Percentiles rank a stretch among this genome's conserved stretches.
Evolutionary conservation across 53 echinoderm and acorn worm species (phyloP).

Genomic region (Arbacia lixula): DNA sequence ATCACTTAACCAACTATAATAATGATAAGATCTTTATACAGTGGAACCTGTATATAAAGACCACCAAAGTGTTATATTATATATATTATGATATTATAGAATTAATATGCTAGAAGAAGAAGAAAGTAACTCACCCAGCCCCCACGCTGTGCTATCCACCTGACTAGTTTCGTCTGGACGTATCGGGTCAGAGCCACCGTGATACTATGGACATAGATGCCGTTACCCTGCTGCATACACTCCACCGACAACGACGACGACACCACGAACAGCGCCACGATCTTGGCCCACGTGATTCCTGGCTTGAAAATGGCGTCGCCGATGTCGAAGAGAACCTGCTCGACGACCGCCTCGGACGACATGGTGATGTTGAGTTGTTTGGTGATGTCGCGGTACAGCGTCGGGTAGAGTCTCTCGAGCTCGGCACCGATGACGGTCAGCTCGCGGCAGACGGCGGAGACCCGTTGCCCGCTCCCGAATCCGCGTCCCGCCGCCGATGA

Average conservation of each 20-base stretch:
- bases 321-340: conserved; percentile 65
- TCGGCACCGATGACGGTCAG: conserved; percentile 64
- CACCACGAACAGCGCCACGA: conserved; percentile 80
- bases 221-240: conserved; percentile 80
- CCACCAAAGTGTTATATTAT: too few species aligned
- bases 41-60: too few species aligned
- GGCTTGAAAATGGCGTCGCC: conserved; percentile 67
- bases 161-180: conserved; percentile 63
- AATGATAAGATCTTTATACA: too few species aligned
- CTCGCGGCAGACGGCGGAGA: conserved; percentile 47
- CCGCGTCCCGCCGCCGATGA: too few species aligned
- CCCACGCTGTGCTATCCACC: conserved; percentile 81
- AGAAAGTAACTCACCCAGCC: conserved; percentile 76
- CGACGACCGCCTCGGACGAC: conserved; percentile 60
- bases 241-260: conserved; percentile 75
- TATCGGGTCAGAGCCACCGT: conserved; percentile 61
- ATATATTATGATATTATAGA: too few species aligned
- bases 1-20: too few species aligned
- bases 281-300: conserved; percentile 80
- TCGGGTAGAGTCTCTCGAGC: conserved; percentile 70
- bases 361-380: conserved; percentile 80
- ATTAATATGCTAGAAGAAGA: too few species aligned
- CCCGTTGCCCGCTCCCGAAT: conserved; percentile 5
- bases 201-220: conserved; percentile 63
- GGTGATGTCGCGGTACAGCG: conserved; percentile 74